phyloP scores from a whole-genome alignment of 2,797 vertebrate genomes.

The Sebastiscus tertius region DNA sequence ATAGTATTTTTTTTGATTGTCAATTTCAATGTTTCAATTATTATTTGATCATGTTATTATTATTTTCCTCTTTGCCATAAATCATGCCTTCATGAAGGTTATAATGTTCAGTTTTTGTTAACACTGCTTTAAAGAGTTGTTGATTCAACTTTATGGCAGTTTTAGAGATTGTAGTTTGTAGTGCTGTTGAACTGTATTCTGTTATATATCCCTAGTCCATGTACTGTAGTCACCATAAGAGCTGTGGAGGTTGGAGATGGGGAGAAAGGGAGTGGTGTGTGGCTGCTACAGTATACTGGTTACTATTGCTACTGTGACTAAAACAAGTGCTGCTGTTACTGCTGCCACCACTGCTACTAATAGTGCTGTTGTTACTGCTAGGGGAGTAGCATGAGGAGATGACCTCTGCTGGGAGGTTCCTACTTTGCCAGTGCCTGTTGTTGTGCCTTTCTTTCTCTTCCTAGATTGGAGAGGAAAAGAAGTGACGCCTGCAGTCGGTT shows the following conservation, averaged over 20 bases:
- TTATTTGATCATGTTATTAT: background rate
- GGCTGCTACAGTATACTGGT: background rate
- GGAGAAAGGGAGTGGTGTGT: background rate
- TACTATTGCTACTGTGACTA: background rate
- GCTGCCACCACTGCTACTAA: background rate
- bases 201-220: background rate
- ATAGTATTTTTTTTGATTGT: background rate
- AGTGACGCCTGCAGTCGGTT: slow-evolving; percentile 22
- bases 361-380: background rate
- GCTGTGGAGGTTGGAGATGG: background rate
- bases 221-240: background rate
- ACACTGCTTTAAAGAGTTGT: no score
- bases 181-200: no score
- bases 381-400: slow-evolving; percentile 48
- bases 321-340: background rate
- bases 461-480: slow-evolving; percentile 53
- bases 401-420: slow-evolving; percentile 68
- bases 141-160: no score
- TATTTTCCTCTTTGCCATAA: background rate
- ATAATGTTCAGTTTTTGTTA: no score
- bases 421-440: slow-evolving; percentile 44
- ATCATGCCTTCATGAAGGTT: no score
- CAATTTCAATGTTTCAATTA: background rate
- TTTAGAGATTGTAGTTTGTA: no score
- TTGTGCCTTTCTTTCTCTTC: slow-evolving; percentile 32